A percentile compares a stretch with the other conserved stretches of the same genome.
Conservation (phyloP, 1,140 invertebrate species). For the Formica selysi region DNA sequence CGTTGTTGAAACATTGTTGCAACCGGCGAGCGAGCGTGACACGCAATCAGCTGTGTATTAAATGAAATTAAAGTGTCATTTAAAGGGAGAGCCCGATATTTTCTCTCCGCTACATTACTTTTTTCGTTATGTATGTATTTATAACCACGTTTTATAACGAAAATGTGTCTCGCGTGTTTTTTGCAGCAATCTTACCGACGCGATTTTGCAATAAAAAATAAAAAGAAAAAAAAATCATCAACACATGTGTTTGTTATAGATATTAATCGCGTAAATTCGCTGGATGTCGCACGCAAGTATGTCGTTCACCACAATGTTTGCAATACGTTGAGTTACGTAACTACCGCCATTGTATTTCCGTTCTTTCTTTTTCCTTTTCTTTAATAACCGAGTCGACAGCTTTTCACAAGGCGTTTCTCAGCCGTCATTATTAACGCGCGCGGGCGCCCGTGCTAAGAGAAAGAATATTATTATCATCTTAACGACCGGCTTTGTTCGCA, state of each 20-base stretch:
- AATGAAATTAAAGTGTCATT: not conserved
- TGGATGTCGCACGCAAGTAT: not conserved
- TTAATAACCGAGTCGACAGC: conserved; percentile 31
- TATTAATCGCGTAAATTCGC: not conserved
- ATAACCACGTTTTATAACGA: not conserved
- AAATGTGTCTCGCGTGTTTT: not conserved
- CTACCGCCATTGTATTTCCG: conserved; percentile 43
- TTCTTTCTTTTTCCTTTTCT: conserved; percentile 10
- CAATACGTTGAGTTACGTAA: conserved; percentile 53
- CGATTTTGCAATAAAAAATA: not conserved
- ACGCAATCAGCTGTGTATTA: not conserved
- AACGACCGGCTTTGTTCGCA: conserved; percentile 48
- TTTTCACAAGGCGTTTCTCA: conserved; percentile 40
- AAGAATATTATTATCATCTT: conserved; percentile 71
- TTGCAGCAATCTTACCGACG: not conserved
- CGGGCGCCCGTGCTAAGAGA: conserved; percentile 39
- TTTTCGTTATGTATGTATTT: not conserved
- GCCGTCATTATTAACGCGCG: conserved; percentile 29
- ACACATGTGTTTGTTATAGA: not conserved
- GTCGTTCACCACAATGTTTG: not conserved
- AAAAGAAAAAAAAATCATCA: not conserved
- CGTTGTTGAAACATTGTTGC: not conserved
- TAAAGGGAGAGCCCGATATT: not conserved
- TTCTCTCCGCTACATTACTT: not conserved
- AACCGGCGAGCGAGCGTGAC: not conserved